Evolutionary conservation across 1,140 invertebrate genomes (phyloP).

Genomic region (Propsilocerus akamusi): DNA sequence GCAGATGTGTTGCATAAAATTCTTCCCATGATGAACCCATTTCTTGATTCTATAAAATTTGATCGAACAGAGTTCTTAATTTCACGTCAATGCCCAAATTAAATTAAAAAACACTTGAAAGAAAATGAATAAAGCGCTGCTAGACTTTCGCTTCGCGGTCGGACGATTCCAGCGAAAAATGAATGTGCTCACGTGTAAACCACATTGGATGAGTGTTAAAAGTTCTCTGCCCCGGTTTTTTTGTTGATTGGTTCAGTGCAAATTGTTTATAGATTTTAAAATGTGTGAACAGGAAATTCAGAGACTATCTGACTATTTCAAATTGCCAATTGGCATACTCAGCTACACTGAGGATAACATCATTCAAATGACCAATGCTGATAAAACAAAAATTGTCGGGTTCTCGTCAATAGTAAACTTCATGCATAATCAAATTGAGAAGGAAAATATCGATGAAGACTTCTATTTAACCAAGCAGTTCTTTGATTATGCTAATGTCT

Average conservation of each 20-base stretch:
- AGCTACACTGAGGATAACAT: not conserved
- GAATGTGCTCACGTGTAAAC: too few species aligned
- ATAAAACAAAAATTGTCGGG: not conserved
- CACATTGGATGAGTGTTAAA: too few species aligned
- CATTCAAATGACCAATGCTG: not conserved
- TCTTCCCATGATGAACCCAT: constrained; percentile 44
- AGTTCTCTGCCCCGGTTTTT: too few species aligned
- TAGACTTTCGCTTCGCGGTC: too few species aligned
- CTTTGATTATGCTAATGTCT: not conserved
- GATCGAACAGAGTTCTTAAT: too few species aligned
- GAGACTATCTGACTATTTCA: not conserved
- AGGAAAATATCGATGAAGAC: not conserved
- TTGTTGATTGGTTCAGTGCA: too few species aligned
- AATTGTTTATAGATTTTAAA: too few species aligned
- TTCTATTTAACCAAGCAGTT: not conserved
- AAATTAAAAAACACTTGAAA: too few species aligned
- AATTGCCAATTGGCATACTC: not conserved
- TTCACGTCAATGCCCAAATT: too few species aligned
- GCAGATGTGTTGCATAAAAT: constrained; percentile 55
- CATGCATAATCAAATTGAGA: not conserved
- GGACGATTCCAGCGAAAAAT: too few species aligned
- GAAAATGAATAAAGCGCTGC: too few species aligned
- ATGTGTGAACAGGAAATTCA: not conserved
- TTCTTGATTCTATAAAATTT: too few species aligned
- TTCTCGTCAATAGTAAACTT: not conserved